Base-by-base conservation (phyloP, 2,113 vertebrate genomes). In the Myotis brandtii region DNA sequence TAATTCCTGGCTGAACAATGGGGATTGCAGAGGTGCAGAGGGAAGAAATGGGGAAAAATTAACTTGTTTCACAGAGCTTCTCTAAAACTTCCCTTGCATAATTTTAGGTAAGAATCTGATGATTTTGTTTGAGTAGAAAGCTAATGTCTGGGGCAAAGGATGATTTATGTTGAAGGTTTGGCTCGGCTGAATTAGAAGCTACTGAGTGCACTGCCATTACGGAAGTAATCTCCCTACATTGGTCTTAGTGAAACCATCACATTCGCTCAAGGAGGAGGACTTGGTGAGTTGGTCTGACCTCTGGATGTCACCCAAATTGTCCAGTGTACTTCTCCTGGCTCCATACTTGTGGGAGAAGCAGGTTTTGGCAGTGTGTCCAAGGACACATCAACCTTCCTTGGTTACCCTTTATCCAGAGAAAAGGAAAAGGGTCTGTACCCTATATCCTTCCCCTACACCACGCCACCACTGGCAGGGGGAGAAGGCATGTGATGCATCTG, bases 61-160 rank as follows among this genome's bases (percentile, higher is more conserved):
- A 96, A 96, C 95, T 95, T 81, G 84, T 82, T 70, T 72, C 96
- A 40, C 70, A 92, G 48, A 27, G 37, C 70, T 97, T 70, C 67
- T 75, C 94, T 95, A 93, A 93, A 96, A 95, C 96, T 98, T 95
- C 89, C 96, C 82, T 93, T 97, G 86, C 37, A 52, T 83, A 96
- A 50, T 95, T 97, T 97, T 96, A 89, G 84, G 96, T 96, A 97
- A 97, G 86, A 95, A 91, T 97, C 94, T 30, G 9, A 93, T 96
- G 95, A 54, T 89, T 96, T 97, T 95, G 77, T 96, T 96, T 96
- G 80, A 59, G 75, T 0, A 0, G 85, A 96, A 69, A 89, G 40
- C 20, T 98, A 97, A 96, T 13, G n/a, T 80, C 80, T 59, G 0
- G 46, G 30, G 52, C 34, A 52, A 52, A 32, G 75, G 30, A 75